These are phyloP conservation scores for Melinaea marsaeus DNA, from an alignment of 2,888 invertebrate species.

Conservation along the genomic window DNA sequence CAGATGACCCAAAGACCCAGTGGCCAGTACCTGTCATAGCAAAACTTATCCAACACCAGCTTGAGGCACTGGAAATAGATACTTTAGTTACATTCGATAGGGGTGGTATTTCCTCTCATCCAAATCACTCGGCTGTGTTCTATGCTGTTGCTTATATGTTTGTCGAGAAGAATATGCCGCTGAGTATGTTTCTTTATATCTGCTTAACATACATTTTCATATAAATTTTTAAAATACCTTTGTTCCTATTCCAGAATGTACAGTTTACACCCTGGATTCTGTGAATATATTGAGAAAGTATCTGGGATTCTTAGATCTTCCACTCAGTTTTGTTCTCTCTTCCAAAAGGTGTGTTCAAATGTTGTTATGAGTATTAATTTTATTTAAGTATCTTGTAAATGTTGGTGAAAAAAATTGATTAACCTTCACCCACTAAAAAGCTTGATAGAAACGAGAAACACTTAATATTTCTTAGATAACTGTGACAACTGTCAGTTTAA, in stretches of 20 bases:
- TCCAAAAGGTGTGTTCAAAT: slow-evolving; percentile 80
- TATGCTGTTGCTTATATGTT: slow-evolving; percentile 88
- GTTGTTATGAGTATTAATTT: no score
- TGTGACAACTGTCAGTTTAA: no score
- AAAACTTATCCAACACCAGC: slow-evolving; percentile 71
- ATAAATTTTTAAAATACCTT: slow-evolving; percentile 1
- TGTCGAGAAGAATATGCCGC: slow-evolving; percentile 84
- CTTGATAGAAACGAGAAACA: no score
- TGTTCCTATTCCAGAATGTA: slow-evolving; percentile 81
- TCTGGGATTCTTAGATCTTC: slow-evolving; percentile 88
- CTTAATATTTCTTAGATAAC: no score
- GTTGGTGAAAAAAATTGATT: no score
- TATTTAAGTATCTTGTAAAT: no score
- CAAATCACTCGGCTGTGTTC: slow-evolving; percentile 93
- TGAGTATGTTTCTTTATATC: slow-evolving; percentile 75
- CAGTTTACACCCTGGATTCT: slow-evolving; percentile 89
- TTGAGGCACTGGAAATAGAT: slow-evolving; percentile 87
- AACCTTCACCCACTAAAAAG: no score
- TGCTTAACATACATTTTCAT: no score
- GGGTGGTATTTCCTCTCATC: slow-evolving; percentile 94
- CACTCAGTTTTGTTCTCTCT: slow-evolving; percentile 86
- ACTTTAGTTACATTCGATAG: slow-evolving; percentile 96
- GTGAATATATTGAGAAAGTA: slow-evolving; percentile 93
- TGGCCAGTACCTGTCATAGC: slow-evolving; percentile 81
- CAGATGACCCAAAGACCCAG: slow-evolving; percentile 85